phyloP scores from a whole-genome alignment of 2,797 vertebrate species.

The Fistularia commersonii region DNA sequence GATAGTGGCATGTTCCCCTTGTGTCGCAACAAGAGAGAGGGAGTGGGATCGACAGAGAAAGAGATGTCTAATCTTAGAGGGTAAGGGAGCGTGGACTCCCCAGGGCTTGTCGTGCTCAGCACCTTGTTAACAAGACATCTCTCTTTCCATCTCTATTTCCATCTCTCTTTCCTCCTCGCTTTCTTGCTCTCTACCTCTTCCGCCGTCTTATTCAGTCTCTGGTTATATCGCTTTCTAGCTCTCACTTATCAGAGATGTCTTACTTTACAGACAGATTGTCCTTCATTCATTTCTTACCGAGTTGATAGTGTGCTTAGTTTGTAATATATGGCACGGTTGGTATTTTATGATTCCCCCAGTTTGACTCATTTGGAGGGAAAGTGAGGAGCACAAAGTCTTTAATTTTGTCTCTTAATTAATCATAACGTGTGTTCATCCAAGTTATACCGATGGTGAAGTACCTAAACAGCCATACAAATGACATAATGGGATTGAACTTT shows the following conservation, averaged over 20 bases:
- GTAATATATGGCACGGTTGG: too few species aligned
- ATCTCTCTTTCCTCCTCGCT: constrained; percentile 46
- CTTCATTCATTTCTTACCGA: background rate
- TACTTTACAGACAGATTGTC: constrained; percentile 1
- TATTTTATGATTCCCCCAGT: too few species aligned
- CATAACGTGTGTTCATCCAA: too few species aligned
- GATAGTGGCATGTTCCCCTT: constrained; percentile 60
- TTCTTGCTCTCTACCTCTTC: constrained; percentile 20
- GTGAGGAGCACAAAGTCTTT: too few species aligned
- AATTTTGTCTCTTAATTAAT: too few species aligned
- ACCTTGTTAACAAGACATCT: constrained; percentile 82
- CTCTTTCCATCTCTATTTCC: constrained; percentile 65
- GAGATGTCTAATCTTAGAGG: constrained; percentile 83
- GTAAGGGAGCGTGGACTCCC: constrained; percentile 76
- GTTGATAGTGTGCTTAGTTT: too few species aligned
- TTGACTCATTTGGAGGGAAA: too few species aligned
- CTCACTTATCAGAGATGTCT: constrained; percentile 3
- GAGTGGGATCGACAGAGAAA: constrained; percentile 72
- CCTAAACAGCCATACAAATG: too few species aligned
- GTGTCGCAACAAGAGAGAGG: constrained; percentile 67
- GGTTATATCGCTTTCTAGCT: constrained; percentile 9
- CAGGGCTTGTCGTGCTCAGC: constrained; percentile 75
- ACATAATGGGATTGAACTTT: too few species aligned
- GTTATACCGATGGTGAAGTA: too few species aligned
- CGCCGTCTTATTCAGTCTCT: constrained; percentile 6